phyloP scores from a whole-genome alignment of 2,113 vertebrate species.

The Myotis yumanensis region DNA sequence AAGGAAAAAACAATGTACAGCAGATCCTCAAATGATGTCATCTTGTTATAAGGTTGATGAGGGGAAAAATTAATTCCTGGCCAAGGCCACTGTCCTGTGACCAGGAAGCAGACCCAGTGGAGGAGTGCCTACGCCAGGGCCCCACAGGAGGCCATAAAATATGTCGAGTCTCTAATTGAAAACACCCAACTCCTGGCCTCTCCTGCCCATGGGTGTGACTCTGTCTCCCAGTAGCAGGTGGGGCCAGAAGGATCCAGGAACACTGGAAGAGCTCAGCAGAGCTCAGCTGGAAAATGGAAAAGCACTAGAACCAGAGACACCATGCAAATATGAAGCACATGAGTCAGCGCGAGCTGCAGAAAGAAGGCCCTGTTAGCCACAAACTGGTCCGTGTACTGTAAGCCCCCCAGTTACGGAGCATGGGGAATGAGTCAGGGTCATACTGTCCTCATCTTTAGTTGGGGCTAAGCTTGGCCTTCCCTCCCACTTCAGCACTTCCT shows the following conservation, averaged over 20 bases:
- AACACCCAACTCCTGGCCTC: neutral
- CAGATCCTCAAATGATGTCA: neutral
- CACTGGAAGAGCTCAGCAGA: neutral
- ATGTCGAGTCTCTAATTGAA: neutral
- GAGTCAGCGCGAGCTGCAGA: too few species aligned
- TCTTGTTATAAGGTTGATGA: too few species aligned
- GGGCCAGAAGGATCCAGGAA: neutral
- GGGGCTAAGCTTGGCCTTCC: neutral
- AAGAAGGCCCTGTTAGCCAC: neutral
- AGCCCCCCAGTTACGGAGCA: neutral
- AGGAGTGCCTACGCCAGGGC: neutral
- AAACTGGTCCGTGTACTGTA: neutral
- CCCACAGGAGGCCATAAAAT: neutral
- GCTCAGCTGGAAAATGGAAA: neutral
- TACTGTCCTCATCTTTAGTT: neutral
- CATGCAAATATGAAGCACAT: neutral
- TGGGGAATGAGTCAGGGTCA: neutral
- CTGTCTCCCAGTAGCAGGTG: neutral
- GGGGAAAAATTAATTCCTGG: neutral
- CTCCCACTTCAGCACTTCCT: neutral
- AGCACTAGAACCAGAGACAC: neutral
- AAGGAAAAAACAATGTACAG: neutral
- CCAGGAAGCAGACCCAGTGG: neutral
- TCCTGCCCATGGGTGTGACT: neutral
- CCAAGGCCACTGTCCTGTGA: neutral